phyloP scores from a whole-genome alignment of 2,113 vertebrate genomes.

The Xenus cinereus region DNA sequence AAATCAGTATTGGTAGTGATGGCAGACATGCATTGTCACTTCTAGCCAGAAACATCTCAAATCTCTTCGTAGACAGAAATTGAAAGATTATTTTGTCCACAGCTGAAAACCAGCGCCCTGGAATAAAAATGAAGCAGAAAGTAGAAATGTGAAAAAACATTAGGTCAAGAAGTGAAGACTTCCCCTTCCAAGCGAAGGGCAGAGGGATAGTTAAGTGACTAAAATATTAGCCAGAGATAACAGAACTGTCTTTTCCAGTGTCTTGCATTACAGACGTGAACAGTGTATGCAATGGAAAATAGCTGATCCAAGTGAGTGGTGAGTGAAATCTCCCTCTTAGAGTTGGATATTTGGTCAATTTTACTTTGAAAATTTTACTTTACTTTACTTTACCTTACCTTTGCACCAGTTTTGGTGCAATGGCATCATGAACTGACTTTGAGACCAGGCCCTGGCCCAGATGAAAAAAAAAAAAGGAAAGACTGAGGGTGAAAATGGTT shows the following conservation, averaged over 20 bases:
- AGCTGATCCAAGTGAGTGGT: background rate
- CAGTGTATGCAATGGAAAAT: background rate
- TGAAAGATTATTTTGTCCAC: background rate
- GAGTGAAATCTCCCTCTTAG: background rate
- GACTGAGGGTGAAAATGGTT: background rate
- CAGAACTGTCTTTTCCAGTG: background rate
- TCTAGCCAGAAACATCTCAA: background rate
- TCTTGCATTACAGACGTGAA: background rate
- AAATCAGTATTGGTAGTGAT: background rate
- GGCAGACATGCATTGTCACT: background rate
- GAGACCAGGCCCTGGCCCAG: background rate
- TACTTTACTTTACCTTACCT: no score
- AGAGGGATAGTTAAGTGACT: background rate
- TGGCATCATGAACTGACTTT: background rate
- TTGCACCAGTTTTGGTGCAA: background rate
- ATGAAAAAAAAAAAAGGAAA: background rate
- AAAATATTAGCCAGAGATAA: background rate
- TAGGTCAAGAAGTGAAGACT: background rate
- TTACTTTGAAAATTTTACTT: background rate
- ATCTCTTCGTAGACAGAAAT: background rate
- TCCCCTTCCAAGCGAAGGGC: background rate
- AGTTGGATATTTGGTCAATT: background rate
- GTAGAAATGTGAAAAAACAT: background rate
- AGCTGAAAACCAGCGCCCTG: background rate
- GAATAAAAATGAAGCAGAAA: constrained; percentile 3